Evolutionary conservation across 2,888 invertebrate species (phyloP), one percentile per base, ranked within the genome.

Genomic region (Eupithecia subfuscata): DNA sequence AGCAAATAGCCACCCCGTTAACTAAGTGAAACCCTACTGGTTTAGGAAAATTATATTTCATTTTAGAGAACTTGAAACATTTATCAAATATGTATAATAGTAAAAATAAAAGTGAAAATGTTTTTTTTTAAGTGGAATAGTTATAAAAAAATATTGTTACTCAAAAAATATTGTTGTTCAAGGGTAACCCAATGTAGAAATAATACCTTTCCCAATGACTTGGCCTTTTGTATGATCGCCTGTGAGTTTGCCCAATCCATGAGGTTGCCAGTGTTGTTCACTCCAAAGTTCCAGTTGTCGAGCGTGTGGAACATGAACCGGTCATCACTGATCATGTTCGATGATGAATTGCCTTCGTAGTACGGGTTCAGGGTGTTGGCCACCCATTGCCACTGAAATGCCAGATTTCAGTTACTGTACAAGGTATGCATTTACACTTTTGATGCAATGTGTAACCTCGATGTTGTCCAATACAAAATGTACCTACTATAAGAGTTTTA

Each of bases 361-460:
- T 98, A 97, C 0, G 99, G 99, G 94, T 99, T 99, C 73, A 99
- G 92, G 0, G 98, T 97, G 68, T 96, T 97, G 0, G 98, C 98
- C 8, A 96, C 87, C 99, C 99, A 99, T 77, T 96, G 89, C 98
- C 98, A 98, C 95, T 97, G 83, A 40, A 89, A 74, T 25, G 56
- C 11, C 22, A 56, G 22, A 48, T 48, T 2, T 48, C n/a, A 48
- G 48, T n/a, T 48, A n/a, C 48, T 48, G 48, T 48, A 18, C 45
- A 43, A 12, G 43, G 16, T 45, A 45, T 45, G 45, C 45, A 48
- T n/a, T 48, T 18, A 48, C 18, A 48, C n/a, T 16, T 45, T 45
- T 9, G n/a, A 45, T 43, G 14, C 43, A 43, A 43, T 45, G 11
- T 45, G 45, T 6, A 48, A 48, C 45, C 45, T 48, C 7, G 18